Evolutionary conservation across 2,113 vertebrate genomes (phyloP).

Genomic region (Triplophysa siluroides): DNA sequence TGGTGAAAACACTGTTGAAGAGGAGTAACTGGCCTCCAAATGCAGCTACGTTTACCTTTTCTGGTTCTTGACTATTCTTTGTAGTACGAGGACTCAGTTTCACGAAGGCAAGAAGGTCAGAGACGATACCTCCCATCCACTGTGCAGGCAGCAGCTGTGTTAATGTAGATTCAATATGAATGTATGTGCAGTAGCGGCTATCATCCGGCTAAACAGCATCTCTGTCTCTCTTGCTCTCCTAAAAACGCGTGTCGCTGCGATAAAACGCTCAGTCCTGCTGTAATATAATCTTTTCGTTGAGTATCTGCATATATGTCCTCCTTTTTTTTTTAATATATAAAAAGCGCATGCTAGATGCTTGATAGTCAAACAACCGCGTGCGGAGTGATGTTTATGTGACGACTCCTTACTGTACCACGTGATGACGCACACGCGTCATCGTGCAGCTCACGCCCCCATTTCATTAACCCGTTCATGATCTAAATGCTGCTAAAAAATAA

Average conservation of each 20-base stretch:
- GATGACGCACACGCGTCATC: constrained; percentile 12
- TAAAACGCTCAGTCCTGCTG: constrained; percentile 1
- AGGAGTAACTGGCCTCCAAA: constrained; percentile 9
- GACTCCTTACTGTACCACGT: constrained; percentile 32
- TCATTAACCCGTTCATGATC: constrained; percentile 38
- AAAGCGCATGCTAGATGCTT: background rate
- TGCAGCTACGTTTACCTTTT: constrained; percentile 24
- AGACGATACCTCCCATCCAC: constrained; percentile 16
- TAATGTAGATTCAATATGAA: background rate
- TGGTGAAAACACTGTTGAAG: background rate
- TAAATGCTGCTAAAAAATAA: too few relatives aligned
- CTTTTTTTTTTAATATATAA: too few relatives aligned
- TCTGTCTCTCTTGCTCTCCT: constrained; percentile 9
- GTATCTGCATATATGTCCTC: background rate
- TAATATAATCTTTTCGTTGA: background rate
- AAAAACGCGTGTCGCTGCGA: background rate
- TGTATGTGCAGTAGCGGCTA: constrained; percentile 1
- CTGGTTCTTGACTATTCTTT: background rate
- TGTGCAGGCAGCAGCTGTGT: background rate
- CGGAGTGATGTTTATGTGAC: constrained; percentile 40
- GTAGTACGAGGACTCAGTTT: background rate
- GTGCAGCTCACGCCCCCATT: background rate
- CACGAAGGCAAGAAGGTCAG: constrained; percentile 16
- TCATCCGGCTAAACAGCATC: background rate
- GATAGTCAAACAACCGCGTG: background rate